Conservation (phyloP, 1,140 invertebrate species). For the Dolichoris vasculosae region DNA sequence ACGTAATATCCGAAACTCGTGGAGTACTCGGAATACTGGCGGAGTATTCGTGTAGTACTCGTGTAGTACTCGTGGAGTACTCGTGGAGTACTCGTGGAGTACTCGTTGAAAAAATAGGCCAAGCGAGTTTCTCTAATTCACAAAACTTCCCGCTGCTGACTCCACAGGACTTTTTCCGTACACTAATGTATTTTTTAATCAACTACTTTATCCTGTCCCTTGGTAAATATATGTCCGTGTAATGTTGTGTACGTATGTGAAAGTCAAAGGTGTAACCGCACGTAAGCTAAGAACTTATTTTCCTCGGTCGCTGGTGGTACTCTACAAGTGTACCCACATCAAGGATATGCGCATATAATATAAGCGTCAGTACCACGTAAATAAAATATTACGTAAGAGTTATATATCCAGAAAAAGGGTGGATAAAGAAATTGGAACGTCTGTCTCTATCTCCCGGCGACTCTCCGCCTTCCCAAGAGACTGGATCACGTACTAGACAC, state of each 20-base stretch:
- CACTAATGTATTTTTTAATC: constrained; percentile 19
- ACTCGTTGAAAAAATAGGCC: not conserved
- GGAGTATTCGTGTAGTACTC: no score
- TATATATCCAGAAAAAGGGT: not conserved
- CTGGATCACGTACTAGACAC: constrained; percentile 35
- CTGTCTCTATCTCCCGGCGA: not conserved
- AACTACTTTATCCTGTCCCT: not conserved
- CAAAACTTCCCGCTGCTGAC: not conserved
- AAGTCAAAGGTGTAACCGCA: not conserved
- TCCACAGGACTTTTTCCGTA: not conserved
- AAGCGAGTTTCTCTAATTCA: not conserved
- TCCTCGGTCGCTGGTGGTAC: not conserved
- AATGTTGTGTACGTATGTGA: no score
- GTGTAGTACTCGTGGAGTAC: no score
- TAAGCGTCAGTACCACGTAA: constrained; percentile 1
- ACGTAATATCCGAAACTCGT: not conserved
- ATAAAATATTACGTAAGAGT: constrained; percentile 37
- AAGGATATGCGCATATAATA: constrained; percentile 10
- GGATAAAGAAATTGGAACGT: constrained; percentile 39
- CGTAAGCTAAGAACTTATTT: not conserved
- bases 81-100: no score
- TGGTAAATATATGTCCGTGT: no score
- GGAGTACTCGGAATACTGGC: no score
- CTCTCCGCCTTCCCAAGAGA: not conserved
- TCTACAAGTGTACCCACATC: not conserved